Evolutionary conservation across 1,140 invertebrate species (phyloP).

Genomic region (Thaumatotibia leucotreta): DNA sequence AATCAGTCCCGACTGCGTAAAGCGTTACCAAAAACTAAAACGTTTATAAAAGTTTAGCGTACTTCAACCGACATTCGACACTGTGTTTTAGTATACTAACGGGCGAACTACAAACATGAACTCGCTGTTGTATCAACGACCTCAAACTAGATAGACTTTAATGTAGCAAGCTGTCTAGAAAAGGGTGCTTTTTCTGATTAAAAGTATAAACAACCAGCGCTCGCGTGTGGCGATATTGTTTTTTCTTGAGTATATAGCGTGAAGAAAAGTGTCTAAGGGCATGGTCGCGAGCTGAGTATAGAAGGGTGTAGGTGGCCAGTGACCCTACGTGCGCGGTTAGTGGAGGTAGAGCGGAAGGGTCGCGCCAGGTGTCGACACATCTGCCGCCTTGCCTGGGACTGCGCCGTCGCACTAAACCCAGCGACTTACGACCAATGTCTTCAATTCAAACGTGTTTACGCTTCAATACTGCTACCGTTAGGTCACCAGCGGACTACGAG

Average conservation of each 20-base stretch:
- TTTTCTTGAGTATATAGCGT: conserved; percentile 36
- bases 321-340: conserved; percentile 44
- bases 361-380: conserved; percentile 67
- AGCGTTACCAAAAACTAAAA: conserved; percentile 21
- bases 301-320: conserved; percentile 66
- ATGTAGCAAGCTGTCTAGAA: conserved; percentile 25
- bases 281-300: background rate
- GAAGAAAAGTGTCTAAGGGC: conserved; percentile 23
- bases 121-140: conserved; percentile 25
- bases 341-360: conserved; percentile 59
- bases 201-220: conserved; percentile 43
- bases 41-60: background rate
- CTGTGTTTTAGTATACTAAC: background rate
- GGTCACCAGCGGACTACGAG: background rate
- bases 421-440: conserved; percentile 26
- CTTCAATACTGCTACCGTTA: conserved; percentile 50
- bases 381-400: conserved; percentile 63
- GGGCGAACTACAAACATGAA: background rate
- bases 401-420: conserved; percentile 42
- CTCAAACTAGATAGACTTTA: conserved; percentile 20
- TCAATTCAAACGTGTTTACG: conserved; percentile 43
- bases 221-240: conserved; percentile 50
- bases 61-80: conserved; percentile 13
- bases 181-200: conserved; percentile 43
- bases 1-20: conserved; percentile 41